A percentile compares a stretch with the other conserved stretches of the same genome.
phyloP scores from a whole-genome alignment of 2,797 vertebrate genomes.

The Psittacula derbiana region DNA sequence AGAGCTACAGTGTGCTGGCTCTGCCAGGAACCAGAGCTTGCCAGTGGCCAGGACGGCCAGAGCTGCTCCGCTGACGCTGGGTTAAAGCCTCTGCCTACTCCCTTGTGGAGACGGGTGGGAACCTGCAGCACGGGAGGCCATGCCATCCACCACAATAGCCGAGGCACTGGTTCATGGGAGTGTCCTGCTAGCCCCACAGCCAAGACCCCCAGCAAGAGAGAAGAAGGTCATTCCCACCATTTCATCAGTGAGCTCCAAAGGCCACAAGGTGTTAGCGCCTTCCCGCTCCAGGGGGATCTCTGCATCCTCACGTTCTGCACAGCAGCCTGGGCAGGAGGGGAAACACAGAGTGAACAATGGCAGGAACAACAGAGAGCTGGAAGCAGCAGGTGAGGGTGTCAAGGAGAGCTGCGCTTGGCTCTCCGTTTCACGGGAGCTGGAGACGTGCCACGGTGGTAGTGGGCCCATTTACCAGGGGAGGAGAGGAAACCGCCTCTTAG shows the following conservation, averaged over 20 bases:
- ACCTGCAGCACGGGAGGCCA: not conserved
- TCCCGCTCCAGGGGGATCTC: not conserved
- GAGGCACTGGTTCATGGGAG: not conserved
- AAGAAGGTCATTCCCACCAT: not conserved
- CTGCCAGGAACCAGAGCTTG: not conserved
- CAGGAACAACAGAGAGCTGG: not conserved
- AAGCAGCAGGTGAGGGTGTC: not conserved
- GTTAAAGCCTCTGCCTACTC: not conserved
- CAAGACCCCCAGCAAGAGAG: not conserved
- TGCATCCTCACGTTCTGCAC: not conserved
- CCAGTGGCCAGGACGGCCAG: not conserved
- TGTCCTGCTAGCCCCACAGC: not conserved
- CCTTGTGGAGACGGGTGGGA: not conserved
- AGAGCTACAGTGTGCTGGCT: not conserved
- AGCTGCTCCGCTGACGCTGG: not conserved
- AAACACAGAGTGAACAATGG: not conserved
- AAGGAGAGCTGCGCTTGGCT: not conserved
- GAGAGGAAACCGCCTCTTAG: not conserved
- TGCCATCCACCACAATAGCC: not conserved
- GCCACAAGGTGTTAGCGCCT: not conserved
- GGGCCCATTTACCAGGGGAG: not conserved
- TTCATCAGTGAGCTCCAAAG: not conserved
- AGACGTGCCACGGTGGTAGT: too few relatives aligned
- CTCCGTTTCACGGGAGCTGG: too few relatives aligned
- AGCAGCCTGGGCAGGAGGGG: not conserved